Evolutionary conservation across 1,140 invertebrate species (phyloP), one percentile per base, ranked within the genome.

Genomic region (Heliconius nattereri): DNA sequence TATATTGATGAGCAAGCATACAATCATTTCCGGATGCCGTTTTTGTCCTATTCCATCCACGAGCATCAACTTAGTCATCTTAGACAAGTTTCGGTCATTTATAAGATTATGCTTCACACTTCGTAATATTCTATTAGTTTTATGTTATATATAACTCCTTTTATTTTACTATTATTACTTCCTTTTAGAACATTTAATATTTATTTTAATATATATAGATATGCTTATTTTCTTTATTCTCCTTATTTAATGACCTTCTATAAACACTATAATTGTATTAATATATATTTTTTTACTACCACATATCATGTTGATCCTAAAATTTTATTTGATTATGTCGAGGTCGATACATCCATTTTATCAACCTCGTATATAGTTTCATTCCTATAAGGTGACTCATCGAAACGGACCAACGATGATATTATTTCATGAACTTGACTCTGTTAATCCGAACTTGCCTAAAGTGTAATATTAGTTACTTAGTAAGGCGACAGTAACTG

Each of bases 21-120:
- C 52, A 76, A 71, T 40, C 71, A 83, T 83, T 83, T 83, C 81
- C 81, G 79, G 81, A 78, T 71, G 75, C 60, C 29, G 79, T 80
- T 83, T 83, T 81, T 83, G 75, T 83, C 73, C 76, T 80, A 78
- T 73, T 49, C 66, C 66, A 71, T 78, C 75, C 52, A 73, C 26
- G 26, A 79, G 32, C 32, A 35, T 74, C 45, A 37, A 76, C 37
- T 82, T 82, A 82, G 81, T 82, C 81, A 82, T 79, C 49, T 40
- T n/a, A 73, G 32, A 76, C 75, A 45, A 26, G 49, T 78, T 40
- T 70, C 32, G 23, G 45, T 3, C 8, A 76, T 76, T 70, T 70
- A 76, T 70, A 71, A 26, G 9, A 29, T 29, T 66, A 7, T 29
- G 26, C 11, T 66, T 29, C 26, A 66, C 60, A 66, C 26, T 66